phyloP scores from a whole-genome alignment of 2,113 vertebrate genomes.

The Cathartes aura region DNA sequence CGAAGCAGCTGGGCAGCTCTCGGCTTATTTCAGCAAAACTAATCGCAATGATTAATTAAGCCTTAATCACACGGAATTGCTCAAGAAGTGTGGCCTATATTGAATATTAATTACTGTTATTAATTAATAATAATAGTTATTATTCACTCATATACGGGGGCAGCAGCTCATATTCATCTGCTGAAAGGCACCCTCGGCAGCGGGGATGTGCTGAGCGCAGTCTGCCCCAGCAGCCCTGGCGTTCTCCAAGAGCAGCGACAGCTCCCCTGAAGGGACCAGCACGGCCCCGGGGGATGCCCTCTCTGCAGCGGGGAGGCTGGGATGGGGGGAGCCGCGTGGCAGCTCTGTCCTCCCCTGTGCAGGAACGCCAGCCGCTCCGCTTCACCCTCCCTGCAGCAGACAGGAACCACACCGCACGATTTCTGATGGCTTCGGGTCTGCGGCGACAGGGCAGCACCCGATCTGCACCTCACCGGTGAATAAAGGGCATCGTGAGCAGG shows the following conservation, averaged over 20 bases:
- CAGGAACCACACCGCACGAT: accelerated
- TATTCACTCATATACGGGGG: background rate
- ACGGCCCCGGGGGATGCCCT: accelerated
- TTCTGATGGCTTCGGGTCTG: accelerated
- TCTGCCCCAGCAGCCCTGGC: accelerated
- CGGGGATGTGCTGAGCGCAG: accelerated
- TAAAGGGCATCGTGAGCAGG: accelerated
- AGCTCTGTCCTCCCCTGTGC: accelerated
- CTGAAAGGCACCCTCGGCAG: accelerated
- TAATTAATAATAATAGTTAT: constrained; percentile 5
- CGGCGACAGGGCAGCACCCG: accelerated
- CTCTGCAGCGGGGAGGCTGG: background rate
- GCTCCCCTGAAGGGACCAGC: background rate
- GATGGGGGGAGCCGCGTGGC: accelerated
- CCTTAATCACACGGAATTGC: background rate
- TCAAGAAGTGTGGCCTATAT: constrained; percentile 1
- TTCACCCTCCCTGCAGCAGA: background rate
- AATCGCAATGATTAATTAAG: constrained; percentile 37
- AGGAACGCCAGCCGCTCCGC: accelerated
- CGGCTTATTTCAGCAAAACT: background rate
- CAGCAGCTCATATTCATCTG: background rate
- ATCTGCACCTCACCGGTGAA: accelerated
- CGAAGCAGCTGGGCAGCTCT: background rate
- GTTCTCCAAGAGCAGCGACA: background rate
- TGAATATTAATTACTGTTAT: constrained; percentile 40